phyloP scores from a whole-genome alignment of 2,888 invertebrate genomes.

The Acrobeloides nanus region DNA sequence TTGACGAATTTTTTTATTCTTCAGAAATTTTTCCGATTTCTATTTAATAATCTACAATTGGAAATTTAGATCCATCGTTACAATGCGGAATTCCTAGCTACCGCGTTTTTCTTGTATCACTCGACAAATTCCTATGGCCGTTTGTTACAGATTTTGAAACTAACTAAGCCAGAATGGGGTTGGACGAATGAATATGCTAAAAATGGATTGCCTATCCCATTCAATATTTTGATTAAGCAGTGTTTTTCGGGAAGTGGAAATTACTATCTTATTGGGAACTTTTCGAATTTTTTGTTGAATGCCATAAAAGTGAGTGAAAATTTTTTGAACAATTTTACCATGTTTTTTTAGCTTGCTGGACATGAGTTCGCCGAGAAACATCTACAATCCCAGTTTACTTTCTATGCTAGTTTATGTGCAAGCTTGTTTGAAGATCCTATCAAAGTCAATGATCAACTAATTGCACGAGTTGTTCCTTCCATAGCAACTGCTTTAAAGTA shows the following conservation, averaged over 20 bases:
- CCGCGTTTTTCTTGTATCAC: conserved; percentile 80
- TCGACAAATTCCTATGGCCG: conserved; percentile 79
- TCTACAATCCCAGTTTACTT: conserved; percentile 22
- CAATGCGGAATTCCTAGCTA: conserved; percentile 73
- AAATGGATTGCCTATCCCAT: conserved; percentile 34
- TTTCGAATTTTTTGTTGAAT: conserved; percentile 9
- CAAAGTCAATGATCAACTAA: conserved; percentile 62
- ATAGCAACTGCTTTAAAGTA: conserved; percentile 42
- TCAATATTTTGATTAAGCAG: conserved; percentile 22
- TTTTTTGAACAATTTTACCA: neutral
- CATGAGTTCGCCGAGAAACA: conserved; percentile 16
- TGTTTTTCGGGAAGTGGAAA: conserved; percentile 18
- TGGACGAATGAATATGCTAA: conserved; percentile 47
- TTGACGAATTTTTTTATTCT: no score
- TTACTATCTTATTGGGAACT: conserved; percentile 13
- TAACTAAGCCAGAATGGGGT: conserved; percentile 58
- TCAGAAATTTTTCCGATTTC: no score
- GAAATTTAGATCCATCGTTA: conserved; percentile 75
- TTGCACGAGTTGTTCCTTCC: conserved; percentile 55
- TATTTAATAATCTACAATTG: neutral
- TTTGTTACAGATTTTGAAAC: conserved; percentile 68
- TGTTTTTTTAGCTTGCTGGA: conserved; percentile 20
- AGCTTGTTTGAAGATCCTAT: conserved; percentile 60
- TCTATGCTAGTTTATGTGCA: conserved; percentile 21
- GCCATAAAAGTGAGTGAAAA: conserved; percentile 15